Conservation (phyloP, 2,113 vertebrate species). For the Gadus macrocephalus region DNA sequence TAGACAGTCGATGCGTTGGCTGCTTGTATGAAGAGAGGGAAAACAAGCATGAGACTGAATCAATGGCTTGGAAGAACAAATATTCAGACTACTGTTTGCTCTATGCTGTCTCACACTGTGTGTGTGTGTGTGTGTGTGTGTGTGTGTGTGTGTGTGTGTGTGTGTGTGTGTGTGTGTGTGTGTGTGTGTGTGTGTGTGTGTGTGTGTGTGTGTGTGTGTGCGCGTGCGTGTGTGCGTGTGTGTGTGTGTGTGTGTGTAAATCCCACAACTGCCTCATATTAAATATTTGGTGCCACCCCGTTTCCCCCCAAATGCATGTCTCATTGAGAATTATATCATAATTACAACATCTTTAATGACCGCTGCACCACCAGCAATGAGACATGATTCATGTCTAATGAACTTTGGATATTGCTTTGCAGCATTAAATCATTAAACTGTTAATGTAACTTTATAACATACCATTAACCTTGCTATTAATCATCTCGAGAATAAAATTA, state of each 20-base stretch:
- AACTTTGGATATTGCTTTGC: conserved; percentile 65
- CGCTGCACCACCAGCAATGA: conserved; percentile 55
- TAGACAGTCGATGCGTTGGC: background rate
- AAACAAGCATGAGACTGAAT: conserved; percentile 32
- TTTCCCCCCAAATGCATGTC: conserved; percentile 31
- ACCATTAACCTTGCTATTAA: conserved; percentile 64
- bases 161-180: background rate
- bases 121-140: conserved; percentile 8
- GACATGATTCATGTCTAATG: conserved; percentile 69
- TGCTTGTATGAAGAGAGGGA: background rate
- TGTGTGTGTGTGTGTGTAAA: conserved; percentile 2
- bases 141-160: conserved; percentile 1
- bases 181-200: background rate
- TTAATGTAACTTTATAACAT: conserved; percentile 72
- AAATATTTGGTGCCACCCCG: conserved; percentile 36
- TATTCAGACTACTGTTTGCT: conserved; percentile 23
- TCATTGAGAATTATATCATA: conserved; percentile 54
- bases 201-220: background rate
- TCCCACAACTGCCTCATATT: conserved; percentile 7
- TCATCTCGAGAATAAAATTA: conserved; percentile 55
- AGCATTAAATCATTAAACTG: conserved; percentile 66
- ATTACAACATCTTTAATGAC: conserved; percentile 60
- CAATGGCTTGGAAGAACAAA: conserved; percentile 24
- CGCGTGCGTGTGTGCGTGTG: background rate
- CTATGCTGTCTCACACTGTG: conserved; percentile 4